These are phyloP conservation scores for Hofmannophila pseudospretella DNA, from an alignment of 2,888 invertebrate genomes.

Conservation along the genomic window DNA sequence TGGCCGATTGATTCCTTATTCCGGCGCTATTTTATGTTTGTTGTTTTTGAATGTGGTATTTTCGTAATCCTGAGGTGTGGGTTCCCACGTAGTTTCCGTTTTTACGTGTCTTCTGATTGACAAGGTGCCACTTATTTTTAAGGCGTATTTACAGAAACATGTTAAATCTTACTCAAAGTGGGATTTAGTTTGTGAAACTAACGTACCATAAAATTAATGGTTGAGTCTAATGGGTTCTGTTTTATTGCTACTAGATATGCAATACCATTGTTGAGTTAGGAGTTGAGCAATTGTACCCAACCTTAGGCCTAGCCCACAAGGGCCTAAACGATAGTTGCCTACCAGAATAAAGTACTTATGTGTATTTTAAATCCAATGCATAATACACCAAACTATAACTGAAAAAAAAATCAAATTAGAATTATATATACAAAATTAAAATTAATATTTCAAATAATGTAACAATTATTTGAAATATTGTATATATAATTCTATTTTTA, in stretches of 20 bases:
- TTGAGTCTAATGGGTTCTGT: not conserved
- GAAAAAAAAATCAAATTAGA: no score
- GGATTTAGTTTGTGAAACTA: not conserved
- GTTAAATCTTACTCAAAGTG: not conserved
- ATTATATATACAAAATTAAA: no score
- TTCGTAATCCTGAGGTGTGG: slow-evolving; percentile 14
- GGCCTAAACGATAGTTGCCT: no score
- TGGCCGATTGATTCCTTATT: slow-evolving; percentile 34
- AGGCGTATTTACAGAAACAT: slow-evolving; percentile 5
- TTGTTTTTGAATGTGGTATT: slow-evolving; percentile 31
- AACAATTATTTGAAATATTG: no score
- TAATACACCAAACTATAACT: no score
- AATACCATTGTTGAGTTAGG: no score
- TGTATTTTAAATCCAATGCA: no score
- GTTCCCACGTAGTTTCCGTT: not conserved
- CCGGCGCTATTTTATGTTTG: slow-evolving; percentile 26
- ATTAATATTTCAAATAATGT: no score
- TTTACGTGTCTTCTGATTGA: slow-evolving; percentile 4
- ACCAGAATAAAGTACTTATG: no score
- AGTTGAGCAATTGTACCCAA: no score
- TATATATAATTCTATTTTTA: no score
- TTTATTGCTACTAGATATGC: not conserved
- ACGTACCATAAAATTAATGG: not conserved
- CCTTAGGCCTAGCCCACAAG: no score
- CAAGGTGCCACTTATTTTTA: slow-evolving; percentile 5